Base-by-base conservation (phyloP, 1,140 invertebrate species). In the Pseudobourletiella spinata region DNA sequence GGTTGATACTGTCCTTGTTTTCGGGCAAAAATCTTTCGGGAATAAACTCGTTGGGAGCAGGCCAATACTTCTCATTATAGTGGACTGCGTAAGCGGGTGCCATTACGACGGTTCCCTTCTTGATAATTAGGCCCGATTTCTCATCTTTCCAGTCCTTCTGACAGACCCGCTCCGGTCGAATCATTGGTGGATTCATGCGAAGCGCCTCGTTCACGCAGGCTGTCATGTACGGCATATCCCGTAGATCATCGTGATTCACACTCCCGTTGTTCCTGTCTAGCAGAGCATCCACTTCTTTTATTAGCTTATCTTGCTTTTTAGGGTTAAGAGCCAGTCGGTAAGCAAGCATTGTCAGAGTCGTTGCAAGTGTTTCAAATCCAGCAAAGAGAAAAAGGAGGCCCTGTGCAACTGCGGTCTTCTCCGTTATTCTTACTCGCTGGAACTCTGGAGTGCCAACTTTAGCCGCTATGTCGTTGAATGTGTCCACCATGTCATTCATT, bases 221-320 rank as follows among this genome's bases (percentile, higher is more conserved):
- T 11, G 4, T 6, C 25, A 66, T 35, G 29, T 65, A 65, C 20
- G 30, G 18, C 1, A 65, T 46, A 18, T 65, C 18, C 25, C 24
- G 29, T 4, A 62, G 29, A 20, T 29, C 30, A 14, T 65, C 64
- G 29, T 61, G 48, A 35, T 44, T 25, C 11, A 61, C 48, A n/a
- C 50, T 4, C 20, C 63, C 26, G 39, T 61, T 58, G 11, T 15
- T 46, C 57, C 29, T 57, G 32, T 56, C 59, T 18, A 84, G 62
- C 18, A 79, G 71, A 24, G 68, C 70, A 14, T 73, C 65, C 1
- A 88, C 72, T 74, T 95, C 91, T 30, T 86, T 77, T 16, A 83
- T 81, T 4, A 95, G 81, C 67, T 80, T 83, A 29, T 84, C 75
- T 72, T 93, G 90, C 43, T 80, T 79, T 1, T 80, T 74, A 2